A percentile compares a stretch with the other conserved stretches of the same genome.
Evolutionary conservation across 23 tunicate genomes (phyloP).

Genomic region (Diplosoma virens): DNA sequence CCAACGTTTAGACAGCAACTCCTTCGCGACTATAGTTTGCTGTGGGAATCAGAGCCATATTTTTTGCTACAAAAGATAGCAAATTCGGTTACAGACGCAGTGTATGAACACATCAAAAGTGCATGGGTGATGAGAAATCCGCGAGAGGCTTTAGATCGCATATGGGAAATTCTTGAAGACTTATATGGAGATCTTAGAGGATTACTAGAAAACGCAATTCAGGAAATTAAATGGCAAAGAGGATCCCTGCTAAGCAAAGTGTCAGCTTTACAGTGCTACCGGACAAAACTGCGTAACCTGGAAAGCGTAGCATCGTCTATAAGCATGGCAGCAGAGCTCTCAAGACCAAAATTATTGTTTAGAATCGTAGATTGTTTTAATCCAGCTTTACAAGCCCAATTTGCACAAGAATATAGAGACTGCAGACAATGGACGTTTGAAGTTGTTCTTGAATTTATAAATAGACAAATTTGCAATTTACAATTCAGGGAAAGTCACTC

Average conservation of each 20-base stretch:
- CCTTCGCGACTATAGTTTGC: too few species aligned
- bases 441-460: neutral
- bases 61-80: too few species aligned
- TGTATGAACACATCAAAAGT: too few species aligned
- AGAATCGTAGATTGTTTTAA: neutral
- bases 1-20: too few species aligned
- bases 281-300: slow-evolving; percentile 1
- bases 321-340: neutral
- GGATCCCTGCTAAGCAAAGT: neutral
- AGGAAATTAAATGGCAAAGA: neutral
- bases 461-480: too few species aligned
- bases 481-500: too few species aligned
- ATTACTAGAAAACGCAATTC: neutral
- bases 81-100: too few species aligned
- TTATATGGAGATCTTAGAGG: too few species aligned
- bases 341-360: neutral
- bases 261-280: neutral
- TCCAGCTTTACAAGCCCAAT: neutral
- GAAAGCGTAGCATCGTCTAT: neutral
- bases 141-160: too few species aligned
- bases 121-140: too few species aligned
- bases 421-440: neutral
- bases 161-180: too few species aligned
- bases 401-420: neutral
- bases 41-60: too few species aligned